phyloP scores from a whole-genome alignment of 2,797 vertebrate species.

The Pelodytes ibericus region DNA sequence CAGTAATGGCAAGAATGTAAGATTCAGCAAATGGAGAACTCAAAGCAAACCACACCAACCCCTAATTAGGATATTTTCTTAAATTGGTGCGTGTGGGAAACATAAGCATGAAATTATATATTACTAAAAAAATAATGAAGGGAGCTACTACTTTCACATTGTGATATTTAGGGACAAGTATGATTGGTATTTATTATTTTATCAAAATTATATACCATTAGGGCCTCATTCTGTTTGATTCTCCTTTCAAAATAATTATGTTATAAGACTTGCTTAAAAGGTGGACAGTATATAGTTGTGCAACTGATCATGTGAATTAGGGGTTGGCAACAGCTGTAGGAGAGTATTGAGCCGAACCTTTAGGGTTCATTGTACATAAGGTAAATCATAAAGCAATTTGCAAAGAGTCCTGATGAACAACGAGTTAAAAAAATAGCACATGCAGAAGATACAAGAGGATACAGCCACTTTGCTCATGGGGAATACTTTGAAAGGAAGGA shows the following conservation, averaged over 20 bases:
- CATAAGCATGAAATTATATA: conserved; percentile 37
- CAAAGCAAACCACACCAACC: conserved; percentile 35
- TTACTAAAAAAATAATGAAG: conserved; percentile 20
- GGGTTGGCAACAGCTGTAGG: background rate
- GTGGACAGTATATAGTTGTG: background rate
- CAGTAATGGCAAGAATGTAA: conserved; percentile 34
- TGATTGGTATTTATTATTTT: background rate
- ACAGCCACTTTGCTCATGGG: too few species aligned
- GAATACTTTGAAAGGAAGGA: too few species aligned
- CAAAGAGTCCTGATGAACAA: too few species aligned
- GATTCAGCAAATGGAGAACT: background rate
- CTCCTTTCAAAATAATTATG: background rate
- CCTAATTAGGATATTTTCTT: conserved; percentile 48
- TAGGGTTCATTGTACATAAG: too few species aligned
- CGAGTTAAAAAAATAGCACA: too few species aligned
- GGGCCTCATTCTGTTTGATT: background rate
- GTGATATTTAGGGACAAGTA: conserved; percentile 42
- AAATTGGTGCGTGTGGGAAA: conserved; percentile 51
- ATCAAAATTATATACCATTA: background rate
- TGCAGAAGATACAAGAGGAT: too few species aligned
- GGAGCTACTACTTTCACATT: conserved; percentile 29
- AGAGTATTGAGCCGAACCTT: background rate
- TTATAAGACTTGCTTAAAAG: background rate
- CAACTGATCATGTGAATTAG: background rate
- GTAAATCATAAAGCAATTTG: too few species aligned